Conservation (phyloP, 2,888 invertebrate genomes). For the Hydriomena furcata region DNA sequence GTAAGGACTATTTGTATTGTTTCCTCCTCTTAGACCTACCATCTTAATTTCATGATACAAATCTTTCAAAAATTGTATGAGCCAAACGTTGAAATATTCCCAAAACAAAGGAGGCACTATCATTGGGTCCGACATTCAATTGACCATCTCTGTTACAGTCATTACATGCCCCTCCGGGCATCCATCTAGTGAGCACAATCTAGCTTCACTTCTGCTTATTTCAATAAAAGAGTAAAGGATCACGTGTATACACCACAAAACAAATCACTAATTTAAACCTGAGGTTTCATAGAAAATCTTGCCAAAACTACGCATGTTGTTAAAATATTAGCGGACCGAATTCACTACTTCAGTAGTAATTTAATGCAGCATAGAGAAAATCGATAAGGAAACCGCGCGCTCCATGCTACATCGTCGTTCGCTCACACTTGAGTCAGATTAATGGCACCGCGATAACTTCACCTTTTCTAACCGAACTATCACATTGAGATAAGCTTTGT, state of each 20-base stretch:
- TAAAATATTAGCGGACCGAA: constrained; percentile 66
- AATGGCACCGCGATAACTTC: constrained; percentile 58
- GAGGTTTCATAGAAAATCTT: constrained; percentile 46
- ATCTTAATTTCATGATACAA: constrained; percentile 80
- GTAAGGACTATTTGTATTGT: constrained; percentile 60
- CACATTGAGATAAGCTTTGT: background rate
- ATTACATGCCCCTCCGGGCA: constrained; percentile 32
- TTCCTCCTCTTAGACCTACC: constrained; percentile 73
- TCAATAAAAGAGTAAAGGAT: constrained; percentile 16
- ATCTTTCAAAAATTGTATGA: constrained; percentile 73
- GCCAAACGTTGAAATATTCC: constrained; percentile 80
- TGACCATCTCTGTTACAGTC: constrained; percentile 27
- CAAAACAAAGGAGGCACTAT: constrained; percentile 71
- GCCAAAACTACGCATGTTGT: constrained; percentile 56
- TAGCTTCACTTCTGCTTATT: constrained; percentile 19
- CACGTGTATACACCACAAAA: constrained; percentile 34
- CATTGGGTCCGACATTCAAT: constrained; percentile 49
- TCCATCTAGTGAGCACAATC: constrained; percentile 23
- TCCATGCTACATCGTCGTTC: constrained; percentile 67
- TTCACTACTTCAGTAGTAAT: constrained; percentile 73
- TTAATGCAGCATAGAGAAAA: constrained; percentile 81
- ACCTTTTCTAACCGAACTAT: constrained; percentile 42
- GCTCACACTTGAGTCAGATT: constrained; percentile 54
- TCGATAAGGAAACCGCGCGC: constrained; percentile 79
- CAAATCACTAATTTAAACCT: constrained; percentile 42